Conservation (phyloP, 2,888 invertebrate genomes). For the Phymatocera aterrima region DNA sequence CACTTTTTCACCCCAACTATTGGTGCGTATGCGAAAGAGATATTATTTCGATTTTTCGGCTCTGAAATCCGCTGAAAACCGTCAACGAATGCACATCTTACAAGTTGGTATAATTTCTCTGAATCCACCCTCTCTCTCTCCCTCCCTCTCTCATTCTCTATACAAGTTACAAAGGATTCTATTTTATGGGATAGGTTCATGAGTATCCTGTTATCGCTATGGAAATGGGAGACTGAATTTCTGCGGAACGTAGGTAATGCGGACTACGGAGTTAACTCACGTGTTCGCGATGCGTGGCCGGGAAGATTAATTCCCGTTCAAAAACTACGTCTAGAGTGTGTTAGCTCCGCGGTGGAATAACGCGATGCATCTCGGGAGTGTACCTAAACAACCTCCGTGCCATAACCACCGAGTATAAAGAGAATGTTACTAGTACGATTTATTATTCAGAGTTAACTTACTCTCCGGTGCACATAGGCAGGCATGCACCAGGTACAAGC, state of each 20-base stretch:
- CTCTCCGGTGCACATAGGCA: neutral
- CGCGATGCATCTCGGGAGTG: constrained; percentile 36
- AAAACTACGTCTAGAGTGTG: constrained; percentile 45
- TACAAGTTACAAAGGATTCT: too few relatives aligned
- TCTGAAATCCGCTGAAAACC: too few relatives aligned
- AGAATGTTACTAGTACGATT: constrained; percentile 24
- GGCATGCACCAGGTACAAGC: too few relatives aligned
- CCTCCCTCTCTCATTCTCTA: too few relatives aligned
- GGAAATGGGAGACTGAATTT: too few relatives aligned
- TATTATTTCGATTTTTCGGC: too few relatives aligned
- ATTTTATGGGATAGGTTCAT: too few relatives aligned
- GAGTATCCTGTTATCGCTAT: constrained; percentile 30
- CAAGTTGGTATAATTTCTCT: too few relatives aligned
- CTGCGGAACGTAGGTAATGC: neutral
- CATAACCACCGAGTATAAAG: constrained; percentile 9
- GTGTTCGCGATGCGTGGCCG: constrained; percentile 42
- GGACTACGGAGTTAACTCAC: constrained; percentile 21
- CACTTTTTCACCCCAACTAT: too few relatives aligned
- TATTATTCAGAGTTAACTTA: constrained; percentile 36
- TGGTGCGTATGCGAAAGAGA: too few relatives aligned
- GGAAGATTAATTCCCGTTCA: constrained; percentile 43
- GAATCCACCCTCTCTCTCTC: too few relatives aligned
- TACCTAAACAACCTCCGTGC: neutral
- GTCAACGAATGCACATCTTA: too few relatives aligned
- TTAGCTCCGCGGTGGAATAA: constrained; percentile 35